A percentile compares a stretch with the other conserved stretches of the same genome.
Conservation (phyloP, 2,888 invertebrate genomes). For the Dichetophora obliterata region DNA sequence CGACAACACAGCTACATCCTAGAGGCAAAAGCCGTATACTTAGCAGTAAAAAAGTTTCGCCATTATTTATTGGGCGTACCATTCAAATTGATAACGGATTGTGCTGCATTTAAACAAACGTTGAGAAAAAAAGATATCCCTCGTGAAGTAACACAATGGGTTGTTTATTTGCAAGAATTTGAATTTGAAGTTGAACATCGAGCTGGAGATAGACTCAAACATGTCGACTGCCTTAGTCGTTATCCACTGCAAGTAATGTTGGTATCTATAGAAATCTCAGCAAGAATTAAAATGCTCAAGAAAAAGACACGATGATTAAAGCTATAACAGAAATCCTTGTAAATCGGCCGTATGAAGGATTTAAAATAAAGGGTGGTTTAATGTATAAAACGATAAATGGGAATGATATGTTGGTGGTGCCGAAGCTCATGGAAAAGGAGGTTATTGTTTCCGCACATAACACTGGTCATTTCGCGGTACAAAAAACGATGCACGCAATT, state of each 20-base stretch:
- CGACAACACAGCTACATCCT: constrained; percentile 43
- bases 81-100: constrained; percentile 46
- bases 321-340: constrained; percentile 37
- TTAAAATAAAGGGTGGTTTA: no score
- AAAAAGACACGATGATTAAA: constrained; percentile 34
- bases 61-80: constrained; percentile 51
- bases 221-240: constrained; percentile 50
- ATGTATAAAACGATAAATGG: no score
- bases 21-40: constrained; percentile 51
- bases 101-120: constrained; percentile 46
- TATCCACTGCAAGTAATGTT: constrained; percentile 22
- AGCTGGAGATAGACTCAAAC: constrained; percentile 47
- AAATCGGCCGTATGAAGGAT: no score
- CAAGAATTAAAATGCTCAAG: constrained; percentile 36
- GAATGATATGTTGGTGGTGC: no score
- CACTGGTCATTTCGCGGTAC: no score
- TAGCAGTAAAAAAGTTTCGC: constrained; percentile 52
- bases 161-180: constrained; percentile 33
- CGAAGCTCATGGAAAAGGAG: no score
- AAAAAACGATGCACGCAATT: no score
- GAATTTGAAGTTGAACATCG: constrained; percentile 52
- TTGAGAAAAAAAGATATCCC: constrained; percentile 44
- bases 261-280: constrained; percentile 30
- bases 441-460: no score
- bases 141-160: constrained; percentile 46